These are phyloP conservation scores for Yponomeuta plumbellus DNA, from an alignment of 2,888 invertebrate species.

Conservation along the genomic window DNA sequence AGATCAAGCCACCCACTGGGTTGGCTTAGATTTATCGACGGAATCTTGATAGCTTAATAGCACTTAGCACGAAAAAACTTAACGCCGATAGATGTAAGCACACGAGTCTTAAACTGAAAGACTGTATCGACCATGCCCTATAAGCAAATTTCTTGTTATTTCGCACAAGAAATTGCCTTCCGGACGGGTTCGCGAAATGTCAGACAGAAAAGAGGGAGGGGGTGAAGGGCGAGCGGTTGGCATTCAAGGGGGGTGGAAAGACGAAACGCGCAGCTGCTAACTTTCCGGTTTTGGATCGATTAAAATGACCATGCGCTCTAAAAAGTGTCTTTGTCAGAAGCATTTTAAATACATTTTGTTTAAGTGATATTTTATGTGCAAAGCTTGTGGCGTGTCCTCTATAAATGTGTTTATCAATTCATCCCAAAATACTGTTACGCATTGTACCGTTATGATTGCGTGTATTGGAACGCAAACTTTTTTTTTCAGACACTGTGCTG, in stretches of 20 bases:
- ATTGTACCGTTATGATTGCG: neutral
- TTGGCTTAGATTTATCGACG: slow-evolving; percentile 86
- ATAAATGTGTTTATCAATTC: no score
- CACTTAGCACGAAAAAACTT: slow-evolving; percentile 75
- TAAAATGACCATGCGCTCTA: slow-evolving; percentile 1
- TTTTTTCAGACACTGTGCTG: neutral
- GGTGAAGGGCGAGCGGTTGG: slow-evolving; percentile 21
- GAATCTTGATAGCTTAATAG: slow-evolving; percentile 86
- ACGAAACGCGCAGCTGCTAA: neutral
- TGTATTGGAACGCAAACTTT: neutral
- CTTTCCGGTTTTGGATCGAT: slow-evolving; percentile 2
- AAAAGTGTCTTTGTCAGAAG: neutral
- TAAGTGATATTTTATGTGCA: neutral
- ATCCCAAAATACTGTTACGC: no score
- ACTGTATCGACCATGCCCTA: slow-evolving; percentile 72
- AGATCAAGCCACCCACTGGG: slow-evolving; percentile 88
- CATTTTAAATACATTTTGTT: neutral
- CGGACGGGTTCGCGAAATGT: slow-evolving; percentile 58
- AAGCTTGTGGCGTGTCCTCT: neutral
- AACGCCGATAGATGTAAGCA: slow-evolving; percentile 64
- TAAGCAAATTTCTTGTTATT: slow-evolving; percentile 50
- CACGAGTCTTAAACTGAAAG: slow-evolving; percentile 59
- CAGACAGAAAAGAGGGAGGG: slow-evolving; percentile 57
- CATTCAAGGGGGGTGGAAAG: neutral
- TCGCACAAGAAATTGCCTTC: slow-evolving; percentile 55